These are phyloP conservation scores for Xiphophorus birchmanni DNA, from an alignment of 2,797 vertebrate species.

Conservation along the genomic window DNA sequence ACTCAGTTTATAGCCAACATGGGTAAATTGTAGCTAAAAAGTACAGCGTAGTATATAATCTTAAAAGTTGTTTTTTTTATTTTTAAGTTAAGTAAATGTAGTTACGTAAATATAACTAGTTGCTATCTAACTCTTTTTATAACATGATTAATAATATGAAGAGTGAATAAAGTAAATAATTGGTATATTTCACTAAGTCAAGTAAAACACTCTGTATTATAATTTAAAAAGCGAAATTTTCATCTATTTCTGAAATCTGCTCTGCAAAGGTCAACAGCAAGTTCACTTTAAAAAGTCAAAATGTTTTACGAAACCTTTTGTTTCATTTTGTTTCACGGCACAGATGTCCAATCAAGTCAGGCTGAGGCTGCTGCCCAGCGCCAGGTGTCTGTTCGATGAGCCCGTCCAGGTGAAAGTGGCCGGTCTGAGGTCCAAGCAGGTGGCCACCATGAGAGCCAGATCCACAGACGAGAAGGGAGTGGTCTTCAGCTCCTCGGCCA, in stretches of 20 bases:
- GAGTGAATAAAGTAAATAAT: neutral
- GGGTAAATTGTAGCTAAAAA: neutral
- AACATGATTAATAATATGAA: neutral
- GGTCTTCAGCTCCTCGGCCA: constrained; percentile 74
- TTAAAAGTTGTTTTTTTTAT: too few species aligned
- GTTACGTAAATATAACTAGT: neutral
- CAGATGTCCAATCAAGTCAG: constrained; percentile 44
- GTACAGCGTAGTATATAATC: too few species aligned
- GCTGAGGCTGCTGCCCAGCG: constrained; percentile 52
- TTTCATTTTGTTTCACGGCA: neutral
- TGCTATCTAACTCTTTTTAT: too few species aligned
- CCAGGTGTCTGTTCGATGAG: constrained; percentile 65
- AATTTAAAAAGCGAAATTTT: neutral
- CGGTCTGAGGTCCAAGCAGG: constrained; percentile 74
- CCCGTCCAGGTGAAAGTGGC: constrained; percentile 73
- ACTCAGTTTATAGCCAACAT: neutral
- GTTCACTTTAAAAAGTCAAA: too few species aligned
- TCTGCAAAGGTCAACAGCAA: neutral
- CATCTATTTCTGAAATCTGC: neutral
- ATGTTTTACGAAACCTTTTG: neutral
- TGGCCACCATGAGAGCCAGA: constrained; percentile 72
- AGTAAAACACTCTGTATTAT: neutral
- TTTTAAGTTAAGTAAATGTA: too few species aligned
- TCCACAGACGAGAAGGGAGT: constrained; percentile 75
- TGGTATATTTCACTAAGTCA: neutral